Evolutionary conservation across 2,113 vertebrate species (phyloP), one percentile per base, ranked within the genome.

Genomic region (Silurus meridionalis): DNA sequence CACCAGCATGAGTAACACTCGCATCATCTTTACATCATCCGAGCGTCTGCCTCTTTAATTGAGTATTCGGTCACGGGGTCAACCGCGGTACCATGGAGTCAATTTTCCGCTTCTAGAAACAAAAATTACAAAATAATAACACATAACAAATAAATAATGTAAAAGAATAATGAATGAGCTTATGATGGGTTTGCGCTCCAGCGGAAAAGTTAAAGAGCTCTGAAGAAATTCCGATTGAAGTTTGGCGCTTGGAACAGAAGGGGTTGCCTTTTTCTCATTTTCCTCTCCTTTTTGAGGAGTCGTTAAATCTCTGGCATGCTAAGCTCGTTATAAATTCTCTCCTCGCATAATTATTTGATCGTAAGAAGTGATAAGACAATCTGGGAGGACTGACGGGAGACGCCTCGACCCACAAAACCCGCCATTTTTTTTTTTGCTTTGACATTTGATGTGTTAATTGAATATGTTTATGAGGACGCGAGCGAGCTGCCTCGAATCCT

Each of bases 401-500:
- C 17, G 48, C 50, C 23, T 66, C 23, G 72, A 69, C 66, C 60
- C 55, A 67, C 15, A n/a, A 48, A 80, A 53, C 55, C 57, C 72
- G 37, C 37, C 37, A 37, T 0, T 0, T 23, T 61, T 72, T 83
- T 82, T 63, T 83, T 87, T 78, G 55, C 75, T 80, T 80, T 66
- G 86, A 83, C 60, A 67, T 85, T 87, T 87, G 86, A 90, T 84
- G 83, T 89, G 84, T 89, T 89, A 90, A 90, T 89, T 87, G 89
- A 88, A 87, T 83, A 85, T 90, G 87, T 90, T 90, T 89, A 86
- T 80, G 69, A 81, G 79, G 60, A 83, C 50, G 66, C 53, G 58
- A 58, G 66, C 53, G 58, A 58, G 46, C 57, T 87, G 61, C 63
- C 83, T 79, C 66, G 46, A 83, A 74, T 75, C 23, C 37, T 37